Percentiles rank a stretch among this genome's conserved stretches.
Conservation (phyloP, 2,113 vertebrate genomes). For the Odontesthes bonariensis region DNA sequence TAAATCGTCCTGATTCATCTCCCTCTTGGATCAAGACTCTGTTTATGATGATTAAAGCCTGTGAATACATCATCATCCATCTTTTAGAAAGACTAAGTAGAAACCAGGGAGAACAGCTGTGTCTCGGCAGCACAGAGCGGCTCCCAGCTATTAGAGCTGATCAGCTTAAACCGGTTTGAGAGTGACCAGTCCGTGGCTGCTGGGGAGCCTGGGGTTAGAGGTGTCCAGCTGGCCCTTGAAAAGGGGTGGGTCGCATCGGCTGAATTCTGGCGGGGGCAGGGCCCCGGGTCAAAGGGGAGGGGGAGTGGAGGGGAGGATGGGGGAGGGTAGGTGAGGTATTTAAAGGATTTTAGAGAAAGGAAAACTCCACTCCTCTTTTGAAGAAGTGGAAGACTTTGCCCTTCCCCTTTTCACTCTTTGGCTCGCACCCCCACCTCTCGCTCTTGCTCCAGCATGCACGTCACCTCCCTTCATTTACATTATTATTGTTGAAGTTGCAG, state of each 20-base stretch:
- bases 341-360: slow-evolving; percentile 75
- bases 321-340: slow-evolving; percentile 74
- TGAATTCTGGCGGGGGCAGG: slow-evolving; percentile 67
- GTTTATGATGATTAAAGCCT: slow-evolving; percentile 30
- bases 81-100: slow-evolving; percentile 6
- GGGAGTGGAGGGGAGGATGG: slow-evolving; percentile 38
- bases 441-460: slow-evolving; percentile 20
- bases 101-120: slow-evolving; percentile 51
- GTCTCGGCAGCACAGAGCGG: slow-evolving; percentile 11
- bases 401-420: slow-evolving; percentile 35
- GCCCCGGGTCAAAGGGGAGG: slow-evolving; percentile 75
- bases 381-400: slow-evolving; percentile 55
- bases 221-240: slow-evolving; percentile 77
- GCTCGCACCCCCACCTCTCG: background rate
- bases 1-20: background rate
- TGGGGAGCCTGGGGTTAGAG: slow-evolving; percentile 63
- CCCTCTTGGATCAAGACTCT: slow-evolving; percentile 5
- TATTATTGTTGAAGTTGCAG: slow-evolving; percentile 42
- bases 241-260: slow-evolving; percentile 58
- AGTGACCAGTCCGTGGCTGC: slow-evolving; percentile 63
- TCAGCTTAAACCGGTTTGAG: slow-evolving; percentile 58
- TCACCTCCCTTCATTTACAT: slow-evolving; percentile 51
- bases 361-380: slow-evolving; percentile 62
- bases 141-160: slow-evolving; percentile 9
- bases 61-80: slow-evolving; percentile 28